Evolutionary conservation across 2,113 vertebrate species (phyloP), one percentile per base, ranked within the genome.

Genomic region (Sander vitreus): DNA sequence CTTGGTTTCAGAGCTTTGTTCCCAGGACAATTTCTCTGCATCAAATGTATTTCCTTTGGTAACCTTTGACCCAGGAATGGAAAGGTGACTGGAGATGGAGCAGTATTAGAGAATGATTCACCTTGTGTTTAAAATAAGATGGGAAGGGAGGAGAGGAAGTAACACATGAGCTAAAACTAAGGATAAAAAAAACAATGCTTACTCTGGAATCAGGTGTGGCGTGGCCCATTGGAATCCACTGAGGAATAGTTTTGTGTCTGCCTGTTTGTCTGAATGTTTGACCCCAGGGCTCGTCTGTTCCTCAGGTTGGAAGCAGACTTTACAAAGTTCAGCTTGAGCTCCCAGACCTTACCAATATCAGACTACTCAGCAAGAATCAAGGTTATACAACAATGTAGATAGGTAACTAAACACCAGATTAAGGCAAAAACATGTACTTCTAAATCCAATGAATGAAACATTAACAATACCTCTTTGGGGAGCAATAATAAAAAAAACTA

Each of bases 191-290:
- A 90, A 81, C 78, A 67, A 84, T 85, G 64, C 70, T 73, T 66
- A 68, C 85, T 85, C 51, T 78, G 39, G 65, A 92, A 84, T 89
- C 78, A 47, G 66, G 54, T 70, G 55, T 83, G 43, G 39, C 73
- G 55, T 43, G 71, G 66, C 12, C 68, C 55, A 25, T 12, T 78
- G 81, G 73, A 66, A 75, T 85, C 51, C 73, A 58, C 65, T 6
- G 51, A 81, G 57, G 57, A 78, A 79, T 81, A 45, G 86, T 45
- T 81, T 27, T 59, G 69, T 79, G 71, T 88, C 81, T 86, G 78
- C 64, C 78, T 86, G 58, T 51, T 43, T 55, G 85, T 83, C 79
- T 89, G 87, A 81, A 73, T 73, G 54, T 90, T 80, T 87, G 78
- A 90, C 85, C 85, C 4, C 18, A 71, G 79, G 86, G 80, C 72